Evolutionary conservation across 2,797 vertebrate species (phyloP), one percentile per base, ranked within the genome.

Genomic region (Lateolabrax maculatus): DNA sequence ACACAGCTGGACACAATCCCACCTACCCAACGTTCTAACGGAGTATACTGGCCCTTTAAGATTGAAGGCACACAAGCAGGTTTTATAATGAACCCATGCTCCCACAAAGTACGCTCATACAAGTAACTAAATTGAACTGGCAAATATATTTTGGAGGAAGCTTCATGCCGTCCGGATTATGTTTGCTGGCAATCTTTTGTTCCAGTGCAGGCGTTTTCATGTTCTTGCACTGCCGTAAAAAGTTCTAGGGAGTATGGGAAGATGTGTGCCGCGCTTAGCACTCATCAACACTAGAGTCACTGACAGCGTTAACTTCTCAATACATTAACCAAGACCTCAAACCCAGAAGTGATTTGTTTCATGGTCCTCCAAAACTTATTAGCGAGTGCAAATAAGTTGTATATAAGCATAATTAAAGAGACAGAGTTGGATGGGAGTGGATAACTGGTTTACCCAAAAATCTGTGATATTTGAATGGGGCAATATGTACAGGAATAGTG

Each of bases 241-340:
- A 2, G 15, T 25, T 46, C 1, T 25, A 18, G 1, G 8, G 31
- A 31, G 13, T 27, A 57, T 27, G 23, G 6, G 52, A 21, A 16
- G 36, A 5, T 41, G 16, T 21, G 23, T 64, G 9, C n/a, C 34
- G 0, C 4, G 29, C 51, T 43, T 6, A 31, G 29, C 43, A 62
- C n/a, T 61, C 37, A 2, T 48, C 43, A 58, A 37, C 31, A n/a
- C 25, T 6, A 34, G 29, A 21, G 31, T 39, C 19, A 57, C 10
- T 68, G 51, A 43, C 48, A 37, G 27, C 41, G 11, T 1, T 56
- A n/a, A 67, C 41, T 68, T 43, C 43, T 69, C 9, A 36, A 21
- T 58, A 34, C 55, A n/a, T 48, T 48, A 60, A 57, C 25, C 39
- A 81, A 43, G 23, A 66, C 31, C 53, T 75, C 53, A 66, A 71